Percentiles rank a stretch among this genome's conserved stretches.
These are phyloP conservation scores for Malurus leucopterus DNA, from an alignment of 2,797 vertebrate species.

Conservation along the genomic window DNA sequence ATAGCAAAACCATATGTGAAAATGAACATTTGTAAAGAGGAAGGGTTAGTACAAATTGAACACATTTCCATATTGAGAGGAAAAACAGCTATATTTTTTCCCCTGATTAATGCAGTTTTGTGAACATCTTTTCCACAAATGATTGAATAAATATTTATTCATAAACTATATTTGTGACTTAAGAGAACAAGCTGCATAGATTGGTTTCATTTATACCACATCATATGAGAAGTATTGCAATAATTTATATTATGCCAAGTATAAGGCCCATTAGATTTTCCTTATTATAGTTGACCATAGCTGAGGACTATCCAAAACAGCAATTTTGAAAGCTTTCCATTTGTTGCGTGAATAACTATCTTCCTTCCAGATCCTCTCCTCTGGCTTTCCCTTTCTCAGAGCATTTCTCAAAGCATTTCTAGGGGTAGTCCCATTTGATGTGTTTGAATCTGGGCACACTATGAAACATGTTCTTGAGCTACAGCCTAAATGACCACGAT, in stretches of 20 bases:
- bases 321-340: not conserved
- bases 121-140: conserved; percentile 26
- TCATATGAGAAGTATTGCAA: not conserved
- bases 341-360: not conserved
- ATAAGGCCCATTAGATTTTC: conserved; percentile 2
- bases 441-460: not conserved
- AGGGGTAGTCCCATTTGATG: not conserved
- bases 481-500: not conserved
- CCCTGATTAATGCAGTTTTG: not conserved
- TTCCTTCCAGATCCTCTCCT: not conserved
- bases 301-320: not conserved
- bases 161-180: conserved; percentile 43
- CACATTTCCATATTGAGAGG: conserved; percentile 22
- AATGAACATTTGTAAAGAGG: conserved; percentile 24
- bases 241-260: conserved; percentile 4
- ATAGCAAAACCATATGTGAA: not conserved
- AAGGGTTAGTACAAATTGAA: conserved; percentile 18
- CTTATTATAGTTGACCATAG: conserved; percentile 17
- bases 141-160: conserved; percentile 45
- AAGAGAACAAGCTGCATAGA: conserved; percentile 22
- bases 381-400: not conserved
- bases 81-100: not conserved
- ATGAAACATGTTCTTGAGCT: not conserved
- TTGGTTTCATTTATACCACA: conserved; percentile 9
- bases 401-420: not conserved